These are phyloP conservation scores for Pseudachorutes palmiensis DNA, from an alignment of 1,140 invertebrate genomes.

Conservation along the genomic window DNA sequence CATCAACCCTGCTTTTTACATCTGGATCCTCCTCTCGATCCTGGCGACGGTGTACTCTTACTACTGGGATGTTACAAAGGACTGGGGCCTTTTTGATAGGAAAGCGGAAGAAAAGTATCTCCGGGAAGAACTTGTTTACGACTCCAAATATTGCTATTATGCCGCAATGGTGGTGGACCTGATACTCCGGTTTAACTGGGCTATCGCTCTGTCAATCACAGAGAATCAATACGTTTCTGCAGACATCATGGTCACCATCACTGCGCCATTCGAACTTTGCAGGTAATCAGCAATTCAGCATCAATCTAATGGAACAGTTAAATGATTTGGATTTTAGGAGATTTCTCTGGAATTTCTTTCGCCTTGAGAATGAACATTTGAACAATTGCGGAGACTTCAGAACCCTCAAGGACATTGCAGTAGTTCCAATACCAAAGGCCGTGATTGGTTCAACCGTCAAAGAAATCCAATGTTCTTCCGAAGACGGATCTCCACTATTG, in stretches of 20 bases:
- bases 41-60: conserved; percentile 76
- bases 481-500: no score
- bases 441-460: not conserved
- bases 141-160: conserved; percentile 72
- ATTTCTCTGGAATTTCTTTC: conserved; percentile 99
- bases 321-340: no score
- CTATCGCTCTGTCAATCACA: conserved; percentile 71
- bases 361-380: conserved; percentile 97
- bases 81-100: conserved; percentile 93
- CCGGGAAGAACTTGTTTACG: conserved; percentile 59
- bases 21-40: conserved; percentile 66
- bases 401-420: conserved; percentile 95
- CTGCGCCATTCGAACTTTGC: conserved; percentile 90
- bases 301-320: no score
- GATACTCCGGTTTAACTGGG: conserved; percentile 87
- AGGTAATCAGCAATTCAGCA: conserved; percentile 50
- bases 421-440: conserved; percentile 58
- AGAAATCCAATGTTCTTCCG: not conserved
- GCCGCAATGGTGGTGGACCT: conserved; percentile 96
- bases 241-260: conserved; percentile 81
- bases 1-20: conserved; percentile 70
- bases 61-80: conserved; percentile 95
- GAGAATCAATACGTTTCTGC: conserved; percentile 68
- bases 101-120: conserved; percentile 52
- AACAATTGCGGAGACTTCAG: conserved; percentile 99